A percentile compares a stretch with the other conserved stretches of the same genome.
Conservation (phyloP, 2,797 vertebrate species). For the Vespertilio murinus region DNA sequence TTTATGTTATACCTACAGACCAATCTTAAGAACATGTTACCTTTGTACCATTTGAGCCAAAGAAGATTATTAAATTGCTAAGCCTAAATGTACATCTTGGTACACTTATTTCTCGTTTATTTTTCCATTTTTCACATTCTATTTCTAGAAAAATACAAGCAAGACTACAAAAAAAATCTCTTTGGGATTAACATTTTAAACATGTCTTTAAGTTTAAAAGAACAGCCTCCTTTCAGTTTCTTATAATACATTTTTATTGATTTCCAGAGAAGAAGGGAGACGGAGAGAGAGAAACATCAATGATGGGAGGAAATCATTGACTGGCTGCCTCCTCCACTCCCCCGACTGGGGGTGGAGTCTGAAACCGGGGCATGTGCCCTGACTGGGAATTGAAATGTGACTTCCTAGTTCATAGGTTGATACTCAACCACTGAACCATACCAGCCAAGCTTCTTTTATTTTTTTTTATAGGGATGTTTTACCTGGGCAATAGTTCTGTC, state of each 20-base stretch:
- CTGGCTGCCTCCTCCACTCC: too few species aligned
- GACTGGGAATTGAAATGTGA: too few species aligned
- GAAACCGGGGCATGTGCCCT: too few species aligned
- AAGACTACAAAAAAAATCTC: neutral
- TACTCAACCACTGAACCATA: too few species aligned
- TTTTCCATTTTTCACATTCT: slow-evolving; percentile 29
- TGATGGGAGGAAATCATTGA: too few species aligned
- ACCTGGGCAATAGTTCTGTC: slow-evolving; percentile 98
- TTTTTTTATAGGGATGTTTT: neutral
- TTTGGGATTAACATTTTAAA: slow-evolving; percentile 11
- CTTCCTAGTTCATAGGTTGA: too few species aligned
- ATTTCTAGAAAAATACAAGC: slow-evolving; percentile 9
- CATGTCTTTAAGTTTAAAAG: slow-evolving; percentile 18
- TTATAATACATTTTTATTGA: too few species aligned
- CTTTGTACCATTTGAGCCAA: neutral
- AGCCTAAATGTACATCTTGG: neutral
- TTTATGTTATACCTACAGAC: neutral
- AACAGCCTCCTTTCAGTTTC: neutral
- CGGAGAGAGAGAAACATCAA: too few species aligned
- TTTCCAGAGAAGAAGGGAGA: too few species aligned
- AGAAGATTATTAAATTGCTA: slow-evolving; percentile 25
- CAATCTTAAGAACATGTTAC: neutral
- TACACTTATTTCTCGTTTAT: neutral
- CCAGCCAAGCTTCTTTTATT: neutral
- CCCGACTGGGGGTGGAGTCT: too few species aligned